These are phyloP conservation scores for Ctenopoma kingsleyae DNA, from an alignment of 2,797 vertebrate genomes.

Conservation along the genomic window DNA sequence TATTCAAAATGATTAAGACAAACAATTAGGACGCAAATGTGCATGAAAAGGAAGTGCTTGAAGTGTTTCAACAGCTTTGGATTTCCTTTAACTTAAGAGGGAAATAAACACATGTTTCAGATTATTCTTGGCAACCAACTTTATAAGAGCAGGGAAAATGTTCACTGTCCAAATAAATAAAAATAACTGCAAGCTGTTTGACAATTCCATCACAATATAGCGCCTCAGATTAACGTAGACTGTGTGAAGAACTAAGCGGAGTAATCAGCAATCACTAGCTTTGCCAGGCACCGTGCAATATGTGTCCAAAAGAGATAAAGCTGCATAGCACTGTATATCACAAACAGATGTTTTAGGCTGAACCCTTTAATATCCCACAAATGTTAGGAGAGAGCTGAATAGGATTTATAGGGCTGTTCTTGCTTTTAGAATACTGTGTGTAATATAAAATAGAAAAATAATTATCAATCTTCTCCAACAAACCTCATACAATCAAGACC, in stretches of 20 bases:
- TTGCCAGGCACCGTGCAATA: constrained; percentile 35
- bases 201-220: not conserved
- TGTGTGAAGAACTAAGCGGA: constrained; percentile 31
- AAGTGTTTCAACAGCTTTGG: not conserved
- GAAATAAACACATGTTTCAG: not conserved
- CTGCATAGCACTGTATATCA: constrained; percentile 66
- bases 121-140: not conserved
- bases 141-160: constrained; percentile 16
- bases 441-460: not conserved
- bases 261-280: constrained; percentile 34
- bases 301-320: constrained; percentile 70
- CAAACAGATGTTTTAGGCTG: constrained; percentile 74
- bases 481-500: not conserved
- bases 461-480: not conserved
- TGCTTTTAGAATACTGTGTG: constrained; percentile 7
- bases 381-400: constrained; percentile 36
- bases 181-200: constrained; percentile 9
- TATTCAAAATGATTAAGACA: constrained; percentile 20
- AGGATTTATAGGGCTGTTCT: constrained; percentile 14
- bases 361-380: constrained; percentile 44
- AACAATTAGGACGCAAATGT: constrained; percentile 15
- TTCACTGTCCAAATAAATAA: not conserved
- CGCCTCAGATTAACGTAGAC: constrained; percentile 5
- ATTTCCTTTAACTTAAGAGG: not conserved
- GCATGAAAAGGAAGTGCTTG: not conserved